Percentiles rank a stretch among this genome's conserved stretches.
Evolutionary conservation across 2,888 invertebrate species (phyloP).

Genomic region (Cremastinae sp.): DNA sequence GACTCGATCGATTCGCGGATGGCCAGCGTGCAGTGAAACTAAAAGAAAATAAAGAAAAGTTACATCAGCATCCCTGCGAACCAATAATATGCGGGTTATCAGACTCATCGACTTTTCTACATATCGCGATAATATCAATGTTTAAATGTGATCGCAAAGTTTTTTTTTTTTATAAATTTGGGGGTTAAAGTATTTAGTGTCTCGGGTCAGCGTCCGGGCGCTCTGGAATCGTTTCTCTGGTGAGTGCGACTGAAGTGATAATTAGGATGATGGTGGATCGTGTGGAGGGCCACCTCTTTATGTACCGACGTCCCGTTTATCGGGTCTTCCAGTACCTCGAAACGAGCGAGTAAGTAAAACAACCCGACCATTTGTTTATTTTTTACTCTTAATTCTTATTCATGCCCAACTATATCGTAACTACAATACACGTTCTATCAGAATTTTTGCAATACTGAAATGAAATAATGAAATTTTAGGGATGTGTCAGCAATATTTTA

Average conservation of each 20-base stretch:
- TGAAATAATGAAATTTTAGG: too few relatives aligned
- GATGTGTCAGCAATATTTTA: too few relatives aligned
- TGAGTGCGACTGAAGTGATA: conserved; percentile 74
- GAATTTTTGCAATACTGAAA: too few relatives aligned
- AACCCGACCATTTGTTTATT: too few relatives aligned
- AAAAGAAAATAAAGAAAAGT: conserved; percentile 19
- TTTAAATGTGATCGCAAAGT: not conserved
- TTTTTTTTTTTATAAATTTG: not conserved
- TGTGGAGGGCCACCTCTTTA: conserved; percentile 88
- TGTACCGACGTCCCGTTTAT: conserved; percentile 90
- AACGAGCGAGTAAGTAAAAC: conserved; percentile 85
- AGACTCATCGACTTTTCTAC: not conserved
- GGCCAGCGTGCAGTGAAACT: conserved; percentile 30
- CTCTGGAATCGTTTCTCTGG: conserved; percentile 23
- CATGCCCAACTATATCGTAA: too few relatives aligned
- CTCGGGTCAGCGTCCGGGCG: conserved; percentile 22
- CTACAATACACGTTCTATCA: too few relatives aligned
- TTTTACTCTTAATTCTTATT: too few relatives aligned
- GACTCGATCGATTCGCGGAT: conserved; percentile 53
- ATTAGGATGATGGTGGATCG: conserved; percentile 86
- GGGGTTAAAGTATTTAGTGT: not conserved
- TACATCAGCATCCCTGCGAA: not conserved
- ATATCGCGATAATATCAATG: not conserved
- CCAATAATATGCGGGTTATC: conserved; percentile 1
- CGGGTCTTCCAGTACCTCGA: conserved; percentile 91